Evolutionary conservation across 2,113 vertebrate species (phyloP).

Genomic region (Micromys minutus): DNA sequence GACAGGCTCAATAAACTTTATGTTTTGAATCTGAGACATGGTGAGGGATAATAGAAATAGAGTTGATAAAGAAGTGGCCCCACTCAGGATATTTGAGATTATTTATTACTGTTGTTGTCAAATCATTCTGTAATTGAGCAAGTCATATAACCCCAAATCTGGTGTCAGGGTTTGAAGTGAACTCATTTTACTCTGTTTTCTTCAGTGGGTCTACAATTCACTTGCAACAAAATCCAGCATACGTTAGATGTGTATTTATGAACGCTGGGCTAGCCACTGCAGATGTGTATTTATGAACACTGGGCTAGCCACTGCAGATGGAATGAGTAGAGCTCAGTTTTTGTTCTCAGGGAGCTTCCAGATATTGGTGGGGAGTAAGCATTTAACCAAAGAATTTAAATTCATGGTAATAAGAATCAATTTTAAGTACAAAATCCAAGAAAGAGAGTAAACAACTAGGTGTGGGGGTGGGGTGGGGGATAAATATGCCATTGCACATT

Average conservation of each 20-base stretch:
- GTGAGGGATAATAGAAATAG: conserved; percentile 55
- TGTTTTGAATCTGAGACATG: conserved; percentile 50
- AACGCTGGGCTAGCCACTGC: background rate
- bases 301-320: background rate
- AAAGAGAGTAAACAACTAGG: conserved; percentile 16
- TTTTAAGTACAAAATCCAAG: conserved; percentile 19
- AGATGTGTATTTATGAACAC: background rate
- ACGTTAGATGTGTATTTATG: background rate
- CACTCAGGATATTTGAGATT: conserved; percentile 49
- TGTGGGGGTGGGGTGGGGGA: background rate
- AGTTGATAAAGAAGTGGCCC: conserved; percentile 46
- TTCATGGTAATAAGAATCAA: conserved; percentile 2
- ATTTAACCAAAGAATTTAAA: conserved; percentile 29
- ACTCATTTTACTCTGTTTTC: background rate
- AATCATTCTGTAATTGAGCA: conserved; percentile 43
- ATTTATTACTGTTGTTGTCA: conserved; percentile 29
- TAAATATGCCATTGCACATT: background rate
- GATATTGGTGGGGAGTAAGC: background rate
- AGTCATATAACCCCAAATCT: background rate
- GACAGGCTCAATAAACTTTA: conserved; percentile 43
- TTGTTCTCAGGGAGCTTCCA: background rate
- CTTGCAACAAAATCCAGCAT: background rate
- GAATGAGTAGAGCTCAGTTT: background rate
- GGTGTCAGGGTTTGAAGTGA: conserved; percentile 23
- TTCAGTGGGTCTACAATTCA: conserved; percentile 12